phyloP scores from a whole-genome alignment of 2,113 vertebrate species.

The Carettochelys insculpta region DNA sequence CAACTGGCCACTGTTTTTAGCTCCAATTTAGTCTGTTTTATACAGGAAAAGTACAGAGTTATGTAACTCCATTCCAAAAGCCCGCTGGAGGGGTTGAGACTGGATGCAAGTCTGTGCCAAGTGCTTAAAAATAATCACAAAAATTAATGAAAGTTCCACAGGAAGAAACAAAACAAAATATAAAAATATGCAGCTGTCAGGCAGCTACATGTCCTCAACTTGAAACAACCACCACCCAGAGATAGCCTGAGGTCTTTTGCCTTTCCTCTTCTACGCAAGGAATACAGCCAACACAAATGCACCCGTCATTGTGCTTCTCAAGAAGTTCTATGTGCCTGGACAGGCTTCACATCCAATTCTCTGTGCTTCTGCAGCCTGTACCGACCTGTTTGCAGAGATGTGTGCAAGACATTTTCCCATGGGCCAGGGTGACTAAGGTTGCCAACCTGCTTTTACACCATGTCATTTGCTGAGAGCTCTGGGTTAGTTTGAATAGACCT shows the following conservation, averaged over 20 bases:
- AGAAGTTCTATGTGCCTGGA: conserved; percentile 35
- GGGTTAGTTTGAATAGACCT: not conserved
- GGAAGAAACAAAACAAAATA: conserved; percentile 28
- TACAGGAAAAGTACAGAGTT: conserved; percentile 59
- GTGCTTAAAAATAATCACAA: conserved; percentile 57
- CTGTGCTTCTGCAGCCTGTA: conserved; percentile 9
- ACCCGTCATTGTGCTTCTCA: not conserved
- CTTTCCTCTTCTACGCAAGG: conserved; percentile 40
- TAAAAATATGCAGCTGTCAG: conserved; percentile 58
- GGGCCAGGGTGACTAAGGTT: not conserved
- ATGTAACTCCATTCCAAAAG: conserved; percentile 36
- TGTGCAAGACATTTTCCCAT: not conserved
- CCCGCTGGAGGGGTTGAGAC: conserved; percentile 23
- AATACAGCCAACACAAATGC: conserved; percentile 54
- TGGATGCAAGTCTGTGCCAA: conserved; percentile 38
- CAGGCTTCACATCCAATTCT: conserved; percentile 1
- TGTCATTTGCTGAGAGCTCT: not conserved
- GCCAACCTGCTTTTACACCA: not conserved
- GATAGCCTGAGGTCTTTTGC: conserved; percentile 47
- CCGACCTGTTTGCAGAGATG: conserved; percentile 11
- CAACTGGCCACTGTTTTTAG: not conserved
- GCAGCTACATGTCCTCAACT: conserved; percentile 53
- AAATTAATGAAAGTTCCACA: conserved; percentile 60
- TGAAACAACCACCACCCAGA: conserved; percentile 65
- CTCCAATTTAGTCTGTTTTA: conserved; percentile 26